Evolutionary conservation across 2,888 invertebrate genomes (phyloP), one percentile per base, ranked within the genome.

Genomic region (Metopia argyrocephala): DNA sequence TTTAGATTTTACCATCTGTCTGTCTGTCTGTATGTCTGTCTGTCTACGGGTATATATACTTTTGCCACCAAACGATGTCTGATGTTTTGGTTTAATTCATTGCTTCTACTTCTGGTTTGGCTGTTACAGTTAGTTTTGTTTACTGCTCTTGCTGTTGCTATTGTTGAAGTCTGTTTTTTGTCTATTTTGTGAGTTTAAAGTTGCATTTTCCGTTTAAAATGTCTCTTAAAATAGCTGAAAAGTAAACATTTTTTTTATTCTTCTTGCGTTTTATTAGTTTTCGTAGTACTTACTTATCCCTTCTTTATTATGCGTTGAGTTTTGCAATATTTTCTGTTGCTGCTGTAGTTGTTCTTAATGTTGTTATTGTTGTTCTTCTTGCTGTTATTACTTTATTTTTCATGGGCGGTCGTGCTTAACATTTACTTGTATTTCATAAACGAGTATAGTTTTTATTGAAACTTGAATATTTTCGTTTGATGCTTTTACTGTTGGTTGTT

Each of bases 351-450:
- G 15, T 38, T 38, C 1, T 38, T 38, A 31, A 31, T 4, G 6
- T 15, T 38, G 15, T 68, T 61, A 18, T 54, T 56, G 28, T 46
- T n/a, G 25, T 62, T 74, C 56, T 23, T 64, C 18, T 71, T 64
- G 52, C 56, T 76, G 28, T 27, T 45, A 46, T 46, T 56, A 68
- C 54, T 46, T 54, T 64, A 76, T 76, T 69, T 71, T 65, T 73
- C 78, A 66, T 68, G 74, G 65, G 71, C 71, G 76, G 82, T 78
- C 75, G 66, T 70, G 66, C 68, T 79, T 76, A 69, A 64, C 71
- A 62, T 18, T 59, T 64, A 64, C 59, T 82, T 59, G 64, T 68
- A 64, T 76, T 65, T n/a, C n/a, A n/a, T n/a, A n/a, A n/a, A n/a
- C n/a, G n/a, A n/a, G n/a, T 70, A 56, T 31, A 20, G 64, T 27